phyloP scores from a whole-genome alignment of 2,888 invertebrate species.

The Parapristionchus giblindavisi region DNA sequence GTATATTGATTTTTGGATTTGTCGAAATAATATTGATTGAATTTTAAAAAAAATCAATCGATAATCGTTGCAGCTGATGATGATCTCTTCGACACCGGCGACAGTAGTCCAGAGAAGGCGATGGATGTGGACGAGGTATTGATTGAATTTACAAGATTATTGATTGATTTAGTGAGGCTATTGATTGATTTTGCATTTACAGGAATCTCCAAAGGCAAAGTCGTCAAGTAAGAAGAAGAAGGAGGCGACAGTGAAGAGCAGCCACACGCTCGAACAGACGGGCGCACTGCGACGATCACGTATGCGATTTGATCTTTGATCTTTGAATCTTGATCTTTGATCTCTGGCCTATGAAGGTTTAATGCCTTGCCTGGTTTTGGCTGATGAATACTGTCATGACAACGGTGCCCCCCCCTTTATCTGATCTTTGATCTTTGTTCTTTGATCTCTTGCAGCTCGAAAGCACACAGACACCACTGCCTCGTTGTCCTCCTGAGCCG shows the following conservation, averaged over 20 bases:
- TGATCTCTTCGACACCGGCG: conserved; percentile 24
- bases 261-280: conserved; percentile 1
- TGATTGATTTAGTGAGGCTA: too few species aligned
- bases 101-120: conserved; percentile 22
- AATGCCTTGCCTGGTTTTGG: too few species aligned
- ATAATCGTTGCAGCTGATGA: conserved; percentile 28
- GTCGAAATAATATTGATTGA: too few species aligned
- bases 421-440: too few species aligned
- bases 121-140: not conserved
- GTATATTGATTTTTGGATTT: too few species aligned
- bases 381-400: too few species aligned
- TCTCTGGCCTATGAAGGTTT: too few species aligned
- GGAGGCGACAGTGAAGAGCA: not conserved
- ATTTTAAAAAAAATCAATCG: too few species aligned
- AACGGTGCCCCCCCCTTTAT: too few species aligned
- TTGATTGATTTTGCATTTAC: not conserved
- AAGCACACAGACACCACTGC: conserved; percentile 15
- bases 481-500: not conserved
- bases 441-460: conserved; percentile 8
- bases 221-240: not conserved
- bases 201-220: not conserved
- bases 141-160: too few species aligned
- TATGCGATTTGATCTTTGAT: not conserved
- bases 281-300: conserved; percentile 28
- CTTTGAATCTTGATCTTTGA: too few species aligned